Conservation (phyloP, 2,888 invertebrate genomes). For the Leptinotarsa juncta region DNA sequence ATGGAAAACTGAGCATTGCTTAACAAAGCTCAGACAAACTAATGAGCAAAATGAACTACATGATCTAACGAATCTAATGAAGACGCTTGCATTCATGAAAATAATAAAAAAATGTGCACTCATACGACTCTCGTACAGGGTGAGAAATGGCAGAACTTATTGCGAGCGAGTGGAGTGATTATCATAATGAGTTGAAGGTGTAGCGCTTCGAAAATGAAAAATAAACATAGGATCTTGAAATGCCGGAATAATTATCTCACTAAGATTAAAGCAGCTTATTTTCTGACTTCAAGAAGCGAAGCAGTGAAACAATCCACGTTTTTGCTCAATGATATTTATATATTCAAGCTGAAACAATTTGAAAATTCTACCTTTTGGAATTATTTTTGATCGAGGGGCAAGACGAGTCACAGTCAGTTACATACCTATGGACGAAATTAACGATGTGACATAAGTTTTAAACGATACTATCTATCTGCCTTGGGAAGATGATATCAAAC, state of each 20-base stretch:
- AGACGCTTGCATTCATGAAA: slow-evolving; percentile 40
- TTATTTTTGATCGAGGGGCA: slow-evolving; percentile 2
- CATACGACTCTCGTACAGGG: slow-evolving; percentile 28
- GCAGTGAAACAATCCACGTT: slow-evolving; percentile 17
- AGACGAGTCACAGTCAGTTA: background rate
- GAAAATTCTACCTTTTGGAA: slow-evolving; percentile 15
- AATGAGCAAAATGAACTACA: slow-evolving; percentile 34
- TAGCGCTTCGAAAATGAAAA: slow-evolving; percentile 28
- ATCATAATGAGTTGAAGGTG: slow-evolving; percentile 16
- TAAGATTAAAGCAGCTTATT: slow-evolving; percentile 11
- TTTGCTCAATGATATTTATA: background rate
- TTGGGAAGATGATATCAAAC: slow-evolving; percentile 3
- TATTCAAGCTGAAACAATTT: slow-evolving; percentile 1
- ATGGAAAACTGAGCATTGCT: slow-evolving; percentile 27
- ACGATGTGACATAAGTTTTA: background rate
- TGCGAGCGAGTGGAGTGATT: slow-evolving; percentile 15
- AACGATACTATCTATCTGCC: background rate
- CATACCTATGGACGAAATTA: slow-evolving; percentile 13
- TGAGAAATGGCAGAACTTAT: slow-evolving; percentile 24
- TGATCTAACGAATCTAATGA: slow-evolving; percentile 38
- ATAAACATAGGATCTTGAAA: slow-evolving; percentile 11
- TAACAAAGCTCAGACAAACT: slow-evolving; percentile 34
- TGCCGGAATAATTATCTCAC: background rate
- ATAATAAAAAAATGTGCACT: slow-evolving; percentile 35
- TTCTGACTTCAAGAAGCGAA: slow-evolving; percentile 5